Evolutionary conservation across 2,888 invertebrate genomes (phyloP).

Genomic region (Branchellion lobata): DNA sequence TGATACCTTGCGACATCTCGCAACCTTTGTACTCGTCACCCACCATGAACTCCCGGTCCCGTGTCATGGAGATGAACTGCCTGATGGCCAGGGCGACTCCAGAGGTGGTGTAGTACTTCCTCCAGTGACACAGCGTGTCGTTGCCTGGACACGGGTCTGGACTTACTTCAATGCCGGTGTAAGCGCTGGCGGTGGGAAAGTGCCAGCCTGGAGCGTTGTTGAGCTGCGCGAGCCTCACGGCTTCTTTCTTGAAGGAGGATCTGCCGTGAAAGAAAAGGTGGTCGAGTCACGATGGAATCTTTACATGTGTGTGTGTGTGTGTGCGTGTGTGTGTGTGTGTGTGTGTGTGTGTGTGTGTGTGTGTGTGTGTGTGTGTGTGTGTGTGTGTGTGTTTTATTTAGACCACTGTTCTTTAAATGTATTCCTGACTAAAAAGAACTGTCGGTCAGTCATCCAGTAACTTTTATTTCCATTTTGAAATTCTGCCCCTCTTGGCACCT

Average conservation of each 20-base stretch:
- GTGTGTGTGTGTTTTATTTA: no score
- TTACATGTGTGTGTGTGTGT: conserved; percentile 15
- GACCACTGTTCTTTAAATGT: no score
- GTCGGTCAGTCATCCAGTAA: no score
- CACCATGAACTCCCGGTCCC: conserved; percentile 55
- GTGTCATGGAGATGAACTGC: conserved; percentile 58
- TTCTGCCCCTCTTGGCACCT: no score
- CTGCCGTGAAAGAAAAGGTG: conserved; percentile 20
- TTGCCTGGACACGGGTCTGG: conserved; percentile 43
- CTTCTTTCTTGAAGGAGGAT: conserved; percentile 46
- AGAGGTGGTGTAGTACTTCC: conserved; percentile 54
- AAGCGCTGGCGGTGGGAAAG: conserved; percentile 55
- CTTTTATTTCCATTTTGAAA: no score
- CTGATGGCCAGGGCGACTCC: conserved; percentile 58
- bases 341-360: background rate
- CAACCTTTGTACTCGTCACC: conserved; percentile 53
- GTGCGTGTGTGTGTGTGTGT: background rate
- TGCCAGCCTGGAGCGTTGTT: conserved; percentile 50
- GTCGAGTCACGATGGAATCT: background rate
- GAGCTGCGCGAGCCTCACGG: conserved; percentile 49
- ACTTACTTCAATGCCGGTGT: conserved; percentile 52
- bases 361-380: no score
- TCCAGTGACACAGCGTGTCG: conserved; percentile 43
- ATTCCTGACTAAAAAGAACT: no score
- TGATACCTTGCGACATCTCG: conserved; percentile 56